Conservation (phyloP, 2,113 vertebrate species). For the Megaptera novaeangliae region DNA sequence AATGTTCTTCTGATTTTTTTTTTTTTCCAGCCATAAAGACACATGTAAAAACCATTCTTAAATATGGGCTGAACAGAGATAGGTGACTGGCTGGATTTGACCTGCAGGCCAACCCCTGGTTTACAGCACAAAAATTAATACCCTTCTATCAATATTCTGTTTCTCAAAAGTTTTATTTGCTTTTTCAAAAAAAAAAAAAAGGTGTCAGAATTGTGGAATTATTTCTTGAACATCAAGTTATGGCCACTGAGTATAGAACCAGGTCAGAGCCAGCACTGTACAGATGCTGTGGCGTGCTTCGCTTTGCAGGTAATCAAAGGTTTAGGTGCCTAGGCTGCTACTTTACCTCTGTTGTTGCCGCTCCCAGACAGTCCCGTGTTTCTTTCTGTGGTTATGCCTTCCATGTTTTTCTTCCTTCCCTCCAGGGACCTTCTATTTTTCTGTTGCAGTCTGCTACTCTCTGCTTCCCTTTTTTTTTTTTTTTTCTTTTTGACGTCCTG, state of each 20-base stretch:
- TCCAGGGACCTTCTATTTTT: not conserved
- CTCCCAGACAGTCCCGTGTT: not conserved
- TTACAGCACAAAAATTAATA: not conserved
- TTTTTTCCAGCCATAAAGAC: not conserved
- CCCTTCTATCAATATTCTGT: not conserved
- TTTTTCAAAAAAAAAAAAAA: not conserved
- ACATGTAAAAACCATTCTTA: not conserved
- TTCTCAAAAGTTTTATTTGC: not conserved
- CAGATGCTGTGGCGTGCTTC: not conserved
- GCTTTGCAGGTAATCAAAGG: not conserved
- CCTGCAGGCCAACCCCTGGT: not conserved
- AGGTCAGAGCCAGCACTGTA: not conserved
- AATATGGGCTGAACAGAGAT: not conserved
- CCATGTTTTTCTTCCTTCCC: not conserved
- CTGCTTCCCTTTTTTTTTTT: not conserved
- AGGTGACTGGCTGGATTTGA: not conserved
- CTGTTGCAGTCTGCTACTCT: not conserved
- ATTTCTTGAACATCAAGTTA: not conserved
- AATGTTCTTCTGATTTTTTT: not conserved
- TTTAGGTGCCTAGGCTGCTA: not conserved
- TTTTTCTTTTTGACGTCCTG: not conserved
- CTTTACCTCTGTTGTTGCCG: not conserved
- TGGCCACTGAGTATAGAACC: not conserved
- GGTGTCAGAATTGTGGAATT: not conserved
- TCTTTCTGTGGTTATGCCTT: not conserved